Conservation (phyloP, 2,888 invertebrate species). For the Lasioglossum morio region DNA sequence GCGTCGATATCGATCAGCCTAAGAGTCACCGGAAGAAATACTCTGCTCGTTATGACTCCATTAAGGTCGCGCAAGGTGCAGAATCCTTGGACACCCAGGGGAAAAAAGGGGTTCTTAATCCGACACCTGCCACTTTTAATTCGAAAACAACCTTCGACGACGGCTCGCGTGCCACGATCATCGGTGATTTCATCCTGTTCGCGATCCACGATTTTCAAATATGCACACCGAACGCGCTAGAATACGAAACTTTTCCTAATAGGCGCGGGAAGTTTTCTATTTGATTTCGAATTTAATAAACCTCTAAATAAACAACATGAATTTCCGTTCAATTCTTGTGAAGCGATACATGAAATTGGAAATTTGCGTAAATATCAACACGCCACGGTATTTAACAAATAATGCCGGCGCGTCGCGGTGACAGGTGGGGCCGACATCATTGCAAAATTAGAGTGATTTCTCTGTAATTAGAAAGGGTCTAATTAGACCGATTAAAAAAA, state of each 20-base stretch:
- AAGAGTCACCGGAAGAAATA: slow-evolving; percentile 31
- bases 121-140: slow-evolving; percentile 43
- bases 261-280: background rate
- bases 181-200: background rate
- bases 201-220: background rate
- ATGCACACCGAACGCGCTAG: background rate
- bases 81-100: slow-evolving; percentile 23
- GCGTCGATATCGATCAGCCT: slow-evolving; percentile 49
- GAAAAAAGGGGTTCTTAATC: background rate
- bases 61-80: slow-evolving; percentile 57
- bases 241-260: background rate
- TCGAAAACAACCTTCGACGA: background rate
- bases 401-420: background rate
- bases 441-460: background rate
- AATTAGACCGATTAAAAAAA: background rate
- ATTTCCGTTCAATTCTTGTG: background rate
- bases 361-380: background rate
- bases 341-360: background rate
- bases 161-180: background rate
- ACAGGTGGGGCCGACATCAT: background rate
- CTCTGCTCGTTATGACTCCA: slow-evolving; percentile 44
- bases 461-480: background rate
- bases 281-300: background rate
- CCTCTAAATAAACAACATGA: background rate
- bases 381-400: background rate